Conservation (phyloP, 2,113 vertebrate genomes). For the Paramisgurnus dabryanus region DNA sequence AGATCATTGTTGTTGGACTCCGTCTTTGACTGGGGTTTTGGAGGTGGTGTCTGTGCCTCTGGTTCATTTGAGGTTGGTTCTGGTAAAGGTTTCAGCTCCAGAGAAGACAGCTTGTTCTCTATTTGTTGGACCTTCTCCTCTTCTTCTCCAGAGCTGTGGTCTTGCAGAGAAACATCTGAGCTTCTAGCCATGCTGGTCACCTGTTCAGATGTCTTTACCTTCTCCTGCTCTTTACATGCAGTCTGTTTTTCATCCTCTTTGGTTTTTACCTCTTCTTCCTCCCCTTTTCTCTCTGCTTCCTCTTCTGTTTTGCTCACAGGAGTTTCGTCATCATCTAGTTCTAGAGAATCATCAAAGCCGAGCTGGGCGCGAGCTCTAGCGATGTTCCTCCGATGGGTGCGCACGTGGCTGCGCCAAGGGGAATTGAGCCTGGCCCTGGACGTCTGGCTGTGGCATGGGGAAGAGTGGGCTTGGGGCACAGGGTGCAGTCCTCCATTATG, state of each 20-base stretch:
- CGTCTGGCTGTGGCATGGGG: constrained; percentile 62
- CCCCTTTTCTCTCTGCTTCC: constrained; percentile 62
- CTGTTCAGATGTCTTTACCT: neutral
- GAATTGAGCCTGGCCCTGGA: constrained; percentile 79
- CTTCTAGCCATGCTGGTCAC: constrained; percentile 40
- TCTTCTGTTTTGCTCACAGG: constrained; percentile 8
- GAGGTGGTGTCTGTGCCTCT: constrained; percentile 6
- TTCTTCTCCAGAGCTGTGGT: constrained; percentile 41
- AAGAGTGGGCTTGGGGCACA: constrained; percentile 63
- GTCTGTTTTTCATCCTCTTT: constrained; percentile 39
- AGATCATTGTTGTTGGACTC: constrained; percentile 10
- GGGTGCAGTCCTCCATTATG: constrained; percentile 73
- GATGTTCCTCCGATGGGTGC: constrained; percentile 85
- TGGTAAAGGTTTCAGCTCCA: constrained; percentile 36
- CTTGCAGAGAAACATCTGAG: neutral
- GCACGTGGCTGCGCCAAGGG: constrained; percentile 89
- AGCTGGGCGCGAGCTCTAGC: constrained; percentile 81
- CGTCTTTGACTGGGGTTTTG: constrained; percentile 61
- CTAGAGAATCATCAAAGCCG: constrained; percentile 81
- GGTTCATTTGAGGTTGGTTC: neutral
- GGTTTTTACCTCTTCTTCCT: constrained; percentile 56
- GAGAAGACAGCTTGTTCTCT: constrained; percentile 40
- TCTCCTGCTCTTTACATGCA: neutral
- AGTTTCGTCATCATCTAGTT: constrained; percentile 76
- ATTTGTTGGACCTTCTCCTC: constrained; percentile 58